These are phyloP conservation scores for Chrysogorgia sp. DNA, from an alignment of 92 coral and sea anemone genomes.

Conservation along the genomic window DNA sequence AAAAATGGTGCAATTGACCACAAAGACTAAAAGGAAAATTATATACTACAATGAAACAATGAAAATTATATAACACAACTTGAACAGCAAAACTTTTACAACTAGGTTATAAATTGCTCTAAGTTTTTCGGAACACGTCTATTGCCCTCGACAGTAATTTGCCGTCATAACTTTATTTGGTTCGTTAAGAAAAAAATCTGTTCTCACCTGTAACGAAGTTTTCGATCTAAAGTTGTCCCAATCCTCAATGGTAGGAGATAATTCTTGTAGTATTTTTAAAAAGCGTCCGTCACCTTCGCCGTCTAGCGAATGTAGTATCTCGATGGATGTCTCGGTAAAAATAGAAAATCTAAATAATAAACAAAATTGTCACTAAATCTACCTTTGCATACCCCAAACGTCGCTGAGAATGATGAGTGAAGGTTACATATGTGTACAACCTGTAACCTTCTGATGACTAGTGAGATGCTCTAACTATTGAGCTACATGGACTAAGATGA, in stretches of 20 bases:
- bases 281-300: not conserved
- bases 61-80: no score
- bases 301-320: not conserved
- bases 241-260: not conserved
- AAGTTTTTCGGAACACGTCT: no score
- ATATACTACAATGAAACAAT: not conserved
- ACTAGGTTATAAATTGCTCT: no score
- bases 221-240: not conserved
- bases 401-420: not conserved
- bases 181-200: no score
- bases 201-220: slow-evolving; percentile 1
- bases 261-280: not conserved
- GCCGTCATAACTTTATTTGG: no score
- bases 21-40: slow-evolving; percentile 1
- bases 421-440: not conserved
- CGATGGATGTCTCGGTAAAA: not conserved
- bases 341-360: not conserved
- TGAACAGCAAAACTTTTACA: no score
- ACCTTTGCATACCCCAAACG: not conserved
- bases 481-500: no score
- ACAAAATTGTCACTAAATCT: not conserved
- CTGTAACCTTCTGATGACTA: not conserved
- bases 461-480: no score
- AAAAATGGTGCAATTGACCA: slow-evolving; percentile 33
- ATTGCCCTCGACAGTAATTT: no score